Base-by-base conservation (phyloP, 2,888 invertebrate species). In the Chesias legatella region DNA sequence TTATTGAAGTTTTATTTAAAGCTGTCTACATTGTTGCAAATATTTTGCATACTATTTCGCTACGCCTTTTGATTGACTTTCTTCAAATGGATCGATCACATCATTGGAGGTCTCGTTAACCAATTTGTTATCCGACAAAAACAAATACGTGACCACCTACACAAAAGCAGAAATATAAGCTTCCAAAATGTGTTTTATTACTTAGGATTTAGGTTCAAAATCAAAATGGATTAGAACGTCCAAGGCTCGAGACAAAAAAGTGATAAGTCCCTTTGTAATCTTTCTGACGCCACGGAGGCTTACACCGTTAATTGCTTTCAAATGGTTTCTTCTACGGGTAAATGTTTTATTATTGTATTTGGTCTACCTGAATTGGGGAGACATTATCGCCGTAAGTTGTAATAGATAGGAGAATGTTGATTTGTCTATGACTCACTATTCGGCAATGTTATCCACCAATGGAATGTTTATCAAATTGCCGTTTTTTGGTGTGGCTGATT, bases 261-360 rank as follows among this genome's bases (percentile, higher is more conserved):
- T 79, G 81, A 81, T 84, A 85, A 82, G 75, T 81, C 79, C 75
- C 75, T 74, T 80, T 83, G 83, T 85, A 83, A 86, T 84, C 82
- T 77, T 67, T 60, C 79, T 84, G 86, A 86, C 86, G 86, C 86
- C 86, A 84, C 60, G 54, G 73, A 73, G 77, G 77, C 75, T 83
- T 72, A 83, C 68, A 72, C 65, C 57, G 62, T 83, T 88, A 86
- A 88, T 88, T 86, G 85, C 80, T 82, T 83, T 66, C 70, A 70
- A 79, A 76, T 72, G 48, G 61, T 67, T 76, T 80, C 79, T 79
- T 79, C 72, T 68, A 59, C 58, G 59, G 70, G 63, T 73, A 78
- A 82, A 82, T 79, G 75, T 76, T 80, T 79, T 74, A 80, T 76
- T 80, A 77, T 81, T 75, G 69, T 77, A 71, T 63, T 67, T 64